These are phyloP conservation scores for Catajapyx aquilonaris DNA, from an alignment of 1,140 invertebrate genomes.

Conservation along the genomic window DNA sequence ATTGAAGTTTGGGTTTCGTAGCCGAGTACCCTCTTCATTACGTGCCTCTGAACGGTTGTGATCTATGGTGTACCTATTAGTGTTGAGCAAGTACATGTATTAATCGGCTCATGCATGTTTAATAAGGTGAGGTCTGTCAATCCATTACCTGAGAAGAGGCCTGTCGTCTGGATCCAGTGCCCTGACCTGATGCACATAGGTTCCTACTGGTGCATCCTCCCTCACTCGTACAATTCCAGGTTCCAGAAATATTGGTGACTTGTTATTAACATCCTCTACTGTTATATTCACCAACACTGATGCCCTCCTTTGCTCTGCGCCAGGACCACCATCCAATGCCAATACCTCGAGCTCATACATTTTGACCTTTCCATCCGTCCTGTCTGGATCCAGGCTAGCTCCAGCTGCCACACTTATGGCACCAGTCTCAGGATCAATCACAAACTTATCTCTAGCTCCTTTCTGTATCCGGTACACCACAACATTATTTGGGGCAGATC, in stretches of 20 bases:
- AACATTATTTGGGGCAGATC: constrained; percentile 63
- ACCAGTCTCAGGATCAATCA: constrained; percentile 61
- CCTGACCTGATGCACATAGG: constrained; percentile 38
- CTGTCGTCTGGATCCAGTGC: constrained; percentile 58
- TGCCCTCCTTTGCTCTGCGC: constrained; percentile 45
- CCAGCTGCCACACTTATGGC: constrained; percentile 64
- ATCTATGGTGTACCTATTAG: constrained; percentile 23
- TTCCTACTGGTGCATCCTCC: constrained; percentile 58
- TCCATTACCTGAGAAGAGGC: constrained; percentile 46
- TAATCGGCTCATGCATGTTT: constrained; percentile 8
- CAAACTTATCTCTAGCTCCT: constrained; percentile 79
- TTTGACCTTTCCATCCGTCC: constrained; percentile 47
- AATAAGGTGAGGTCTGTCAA: too few species aligned
- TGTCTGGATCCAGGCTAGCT: constrained; percentile 70
- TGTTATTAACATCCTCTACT: constrained; percentile 81
- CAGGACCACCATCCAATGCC: constrained; percentile 70
- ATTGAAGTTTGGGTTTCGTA: constrained; percentile 49
- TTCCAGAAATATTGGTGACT: constrained; percentile 49
- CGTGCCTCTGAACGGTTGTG: constrained; percentile 43
- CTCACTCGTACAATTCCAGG: constrained; percentile 39
- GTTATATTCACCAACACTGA: constrained; percentile 57
- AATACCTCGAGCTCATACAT: constrained; percentile 33
- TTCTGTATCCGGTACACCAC: constrained; percentile 69
- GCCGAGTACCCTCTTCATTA: constrained; percentile 46
- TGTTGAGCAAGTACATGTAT: constrained; percentile 11